Percentiles rank a stretch among this genome's conserved stretches.
Conservation (phyloP, 2,113 vertebrate species). For the Podiceps cristatus region DNA sequence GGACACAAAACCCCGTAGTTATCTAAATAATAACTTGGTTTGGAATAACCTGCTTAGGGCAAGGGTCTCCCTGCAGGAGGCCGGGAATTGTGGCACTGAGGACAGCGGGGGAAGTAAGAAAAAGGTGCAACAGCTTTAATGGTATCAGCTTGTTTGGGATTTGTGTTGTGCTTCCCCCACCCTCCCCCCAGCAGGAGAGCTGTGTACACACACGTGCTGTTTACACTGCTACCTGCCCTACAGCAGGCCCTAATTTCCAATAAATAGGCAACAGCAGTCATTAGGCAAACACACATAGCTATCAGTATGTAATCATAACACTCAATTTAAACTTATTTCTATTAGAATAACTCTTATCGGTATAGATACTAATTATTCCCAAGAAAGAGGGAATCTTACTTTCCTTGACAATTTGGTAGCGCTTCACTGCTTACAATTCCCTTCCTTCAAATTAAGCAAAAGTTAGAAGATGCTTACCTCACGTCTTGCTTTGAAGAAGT, state of each 20-base stretch:
- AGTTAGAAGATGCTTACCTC: background rate
- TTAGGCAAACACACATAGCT: background rate
- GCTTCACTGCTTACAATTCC: background rate
- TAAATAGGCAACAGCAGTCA: background rate
- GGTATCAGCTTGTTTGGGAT: background rate
- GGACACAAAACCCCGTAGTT: background rate
- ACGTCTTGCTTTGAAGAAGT: background rate
- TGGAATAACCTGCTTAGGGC: background rate
- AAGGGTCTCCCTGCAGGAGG: background rate
- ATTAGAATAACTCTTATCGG: background rate
- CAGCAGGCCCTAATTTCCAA: background rate
- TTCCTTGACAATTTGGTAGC: background rate
- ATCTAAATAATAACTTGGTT: background rate
- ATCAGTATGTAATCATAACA: background rate
- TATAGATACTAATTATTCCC: background rate
- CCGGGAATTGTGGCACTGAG: background rate
- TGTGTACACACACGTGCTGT: background rate
- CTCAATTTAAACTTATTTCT: background rate
- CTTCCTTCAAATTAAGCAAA: background rate
- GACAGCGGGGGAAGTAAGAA: background rate
- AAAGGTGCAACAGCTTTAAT: background rate
- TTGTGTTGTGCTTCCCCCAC: background rate
- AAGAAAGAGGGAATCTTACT: background rate
- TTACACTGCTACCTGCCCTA: background rate
- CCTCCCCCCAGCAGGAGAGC: background rate